Evolutionary conservation across 2,888 invertebrate species (phyloP), one percentile per base, ranked within the genome.

Genomic region (Muschampia plurimacula): DNA sequence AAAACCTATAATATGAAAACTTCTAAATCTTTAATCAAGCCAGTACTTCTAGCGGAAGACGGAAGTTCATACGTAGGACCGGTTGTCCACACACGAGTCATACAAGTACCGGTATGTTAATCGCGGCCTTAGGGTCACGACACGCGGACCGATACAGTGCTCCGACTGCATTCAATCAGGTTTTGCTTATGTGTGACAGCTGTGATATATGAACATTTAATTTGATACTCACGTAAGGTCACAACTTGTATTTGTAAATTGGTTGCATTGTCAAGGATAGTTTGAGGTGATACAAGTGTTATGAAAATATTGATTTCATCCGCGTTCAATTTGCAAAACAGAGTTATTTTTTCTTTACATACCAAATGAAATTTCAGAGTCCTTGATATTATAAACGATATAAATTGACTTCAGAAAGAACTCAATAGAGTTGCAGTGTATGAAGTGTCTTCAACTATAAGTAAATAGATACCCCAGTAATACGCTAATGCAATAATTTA

Each of bases 21-120:
- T 49, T n/a, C 63, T 69, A 63, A 69, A 63, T 52, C 12, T 52
- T 49, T 13, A 36, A 63, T 52, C 69, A 39, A 69, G 64, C 76
- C 15, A 60, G 77, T 77, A 80, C 79, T 71, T 76, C 77, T 79
- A 76, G 75, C 88, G 89, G 91, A 91, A 90, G 90, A 83, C 88
- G 91, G 90, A 91, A 91, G 84, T 82, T 77, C 80, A 78, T 74
- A 77, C 32, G 28, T 13, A 28, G 74, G 78, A 86, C 88, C 83
- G 85, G 87, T 80, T 73, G 74, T 79, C 77, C 76, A 74, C 80
- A 80, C 76, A 74, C 80, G 80, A 79, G 81, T 82, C 78, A 75
- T 78, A 77, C 76, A 77, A 70, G 77, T 66, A 74, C 78, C 69
- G 68, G 79, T 79, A 80, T 80, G 82, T 78, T 80, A 80, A 74